Evolutionary conservation across 2,113 vertebrate genomes (phyloP), one percentile per base, ranked within the genome.

Genomic region (Scatophagus argus): DNA sequence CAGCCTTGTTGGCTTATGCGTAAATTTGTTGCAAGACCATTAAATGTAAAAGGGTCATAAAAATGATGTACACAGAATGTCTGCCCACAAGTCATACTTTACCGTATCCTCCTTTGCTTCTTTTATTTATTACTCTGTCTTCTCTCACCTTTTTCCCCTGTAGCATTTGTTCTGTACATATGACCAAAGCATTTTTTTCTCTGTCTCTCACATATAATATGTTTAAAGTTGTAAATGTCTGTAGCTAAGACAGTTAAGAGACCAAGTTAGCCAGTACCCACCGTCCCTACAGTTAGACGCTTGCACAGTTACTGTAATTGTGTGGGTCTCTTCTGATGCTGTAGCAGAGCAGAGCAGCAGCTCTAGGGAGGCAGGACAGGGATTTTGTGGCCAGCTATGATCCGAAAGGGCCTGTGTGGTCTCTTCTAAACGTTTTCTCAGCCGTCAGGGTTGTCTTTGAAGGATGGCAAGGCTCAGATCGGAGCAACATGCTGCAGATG

Each of bases 361-460:
- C 54, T 58, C 47, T 29, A 7, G 39, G 38, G 41, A 67, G 47
- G 12, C 6, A 25, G 29, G 49, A 39, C 31, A 32, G 29, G 6
- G 32, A 66, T 80, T n/a, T 84, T 69, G 71, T 6, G 44, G 83
- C 49, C 72, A 72, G 64, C 27, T 25, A 17, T 46, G 60, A 66
- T 61, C 13, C 29, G 19, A 69, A 32, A 51, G 38, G 62, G 4
- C 12, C 49, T 87, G 80, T 82, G 88, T 83, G 85, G 81, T 77
- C 81, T 61, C 39, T 32, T 34, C 59, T 74, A 71, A 84, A 88
- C 25, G 74, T 88, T 91, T 89, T 87, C 36, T 79, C 85, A 91
- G 86, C 63, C 63, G 0, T 64, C 68, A 14, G 13, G 43, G 9
- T 66, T 56, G 55, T 84, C 47, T 80, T 68, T 87, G 77, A 88